These are phyloP conservation scores for Acanthacorydalis orientalis DNA, from an alignment of 2,888 invertebrate genomes.

Conservation along the genomic window DNA sequence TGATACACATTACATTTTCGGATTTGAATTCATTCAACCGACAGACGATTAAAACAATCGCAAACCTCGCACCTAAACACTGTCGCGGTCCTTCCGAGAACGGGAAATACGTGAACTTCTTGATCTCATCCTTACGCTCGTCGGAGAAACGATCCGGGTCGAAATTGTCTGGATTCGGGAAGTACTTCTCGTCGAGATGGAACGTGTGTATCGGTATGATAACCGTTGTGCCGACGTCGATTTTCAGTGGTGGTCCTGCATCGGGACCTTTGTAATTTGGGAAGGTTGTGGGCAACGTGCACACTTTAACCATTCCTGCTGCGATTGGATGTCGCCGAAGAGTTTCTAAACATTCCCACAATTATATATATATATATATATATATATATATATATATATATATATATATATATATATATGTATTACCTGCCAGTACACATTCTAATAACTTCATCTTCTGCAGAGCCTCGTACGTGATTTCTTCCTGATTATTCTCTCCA, in stretches of 20 bases:
- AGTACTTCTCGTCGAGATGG: slow-evolving; percentile 22
- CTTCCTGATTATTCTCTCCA: slow-evolving; percentile 15
- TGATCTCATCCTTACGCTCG: slow-evolving; percentile 15
- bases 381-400: too few relatives aligned
- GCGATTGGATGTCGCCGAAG: slow-evolving; percentile 15
- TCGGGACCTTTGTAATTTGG: slow-evolving; percentile 10
- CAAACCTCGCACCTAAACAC: slow-evolving; percentile 15
- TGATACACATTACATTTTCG: too few relatives aligned
- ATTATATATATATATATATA: too few relatives aligned
- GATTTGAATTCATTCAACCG: too few relatives aligned
- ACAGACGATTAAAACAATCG: too few relatives aligned
- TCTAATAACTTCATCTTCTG: slow-evolving; percentile 29
- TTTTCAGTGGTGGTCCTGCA: slow-evolving; percentile 11
- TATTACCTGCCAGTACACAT: slow-evolving; percentile 19
- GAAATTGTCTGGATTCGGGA: slow-evolving; percentile 22
- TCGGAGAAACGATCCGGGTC: slow-evolving; percentile 23
- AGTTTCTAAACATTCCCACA: too few relatives aligned
- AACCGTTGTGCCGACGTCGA: slow-evolving; percentile 18
- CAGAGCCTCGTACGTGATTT: slow-evolving; percentile 24
- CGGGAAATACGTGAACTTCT: slow-evolving; percentile 16
- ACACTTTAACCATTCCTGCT: slow-evolving; percentile 8
- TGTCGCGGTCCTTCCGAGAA: slow-evolving; percentile 20
- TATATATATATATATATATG: too few relatives aligned
- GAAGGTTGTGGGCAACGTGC: slow-evolving; percentile 14
- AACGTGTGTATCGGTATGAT: slow-evolving; percentile 19